These are phyloP conservation scores for Xyrauchen texanus DNA, from an alignment of 2,113 vertebrate genomes.

Conservation along the genomic window DNA sequence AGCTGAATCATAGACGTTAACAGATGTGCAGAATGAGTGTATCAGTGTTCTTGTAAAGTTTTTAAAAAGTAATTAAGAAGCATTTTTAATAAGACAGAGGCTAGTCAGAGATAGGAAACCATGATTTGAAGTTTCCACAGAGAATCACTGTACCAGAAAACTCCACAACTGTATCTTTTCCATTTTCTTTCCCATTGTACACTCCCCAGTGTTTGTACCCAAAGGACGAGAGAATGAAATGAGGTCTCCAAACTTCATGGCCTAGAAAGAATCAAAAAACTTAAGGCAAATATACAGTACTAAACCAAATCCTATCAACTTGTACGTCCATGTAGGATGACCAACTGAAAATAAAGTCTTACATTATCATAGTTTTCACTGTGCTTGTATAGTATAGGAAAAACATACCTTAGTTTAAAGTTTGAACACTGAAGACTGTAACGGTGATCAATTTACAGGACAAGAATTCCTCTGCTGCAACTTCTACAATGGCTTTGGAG, in stretches of 20 bases:
- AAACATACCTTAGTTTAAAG: background rate
- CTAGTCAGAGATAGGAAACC: background rate
- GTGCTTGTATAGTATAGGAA: background rate
- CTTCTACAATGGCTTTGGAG: background rate
- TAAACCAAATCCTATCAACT: background rate
- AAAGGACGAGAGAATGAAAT: background rate
- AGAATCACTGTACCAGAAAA: constrained; percentile 5
- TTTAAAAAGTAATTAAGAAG: constrained; percentile 3
- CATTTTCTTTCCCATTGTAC: background rate
- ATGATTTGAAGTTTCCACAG: background rate
- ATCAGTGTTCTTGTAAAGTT: background rate
- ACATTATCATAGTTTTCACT: background rate
- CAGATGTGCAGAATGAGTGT: background rate
- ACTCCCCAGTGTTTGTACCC: background rate
- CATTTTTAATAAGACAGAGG: background rate
- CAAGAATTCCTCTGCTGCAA: background rate
- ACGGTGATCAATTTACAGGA: background rate
- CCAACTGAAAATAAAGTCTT: background rate
- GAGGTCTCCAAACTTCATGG: background rate
- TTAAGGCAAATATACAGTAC: background rate
- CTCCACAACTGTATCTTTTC: background rate
- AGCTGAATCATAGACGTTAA: background rate
- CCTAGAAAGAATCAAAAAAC: background rate
- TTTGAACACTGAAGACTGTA: background rate
- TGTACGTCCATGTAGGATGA: background rate